Conservation (phyloP, 2,888 invertebrate genomes). For the Drosophila suboccidentalis region DNA sequence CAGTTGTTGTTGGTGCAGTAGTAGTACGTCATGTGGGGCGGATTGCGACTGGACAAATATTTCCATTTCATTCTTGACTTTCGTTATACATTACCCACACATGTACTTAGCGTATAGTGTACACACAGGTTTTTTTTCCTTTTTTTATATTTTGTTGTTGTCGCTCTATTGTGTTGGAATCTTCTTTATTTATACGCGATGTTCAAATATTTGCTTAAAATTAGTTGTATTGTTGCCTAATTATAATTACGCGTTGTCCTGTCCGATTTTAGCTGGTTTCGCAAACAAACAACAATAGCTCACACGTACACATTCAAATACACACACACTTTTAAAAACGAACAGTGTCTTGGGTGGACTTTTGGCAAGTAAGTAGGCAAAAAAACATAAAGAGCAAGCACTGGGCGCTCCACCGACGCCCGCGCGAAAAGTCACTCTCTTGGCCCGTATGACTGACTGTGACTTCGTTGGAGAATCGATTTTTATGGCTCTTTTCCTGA, state of each 20-base stretch:
- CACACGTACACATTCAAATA: slow-evolving; percentile 7
- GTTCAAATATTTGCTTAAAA: slow-evolving; percentile 60
- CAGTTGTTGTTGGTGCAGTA: slow-evolving; percentile 26
- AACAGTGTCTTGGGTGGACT: slow-evolving; percentile 37
- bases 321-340: slow-evolving; percentile 20
- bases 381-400: slow-evolving; percentile 41
- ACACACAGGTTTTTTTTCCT: slow-evolving; percentile 41
- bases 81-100: slow-evolving; percentile 63
- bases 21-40: slow-evolving; percentile 50
- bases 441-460: slow-evolving; percentile 49
- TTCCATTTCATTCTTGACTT: slow-evolving; percentile 79
- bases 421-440: slow-evolving; percentile 69
- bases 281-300: slow-evolving; percentile 43
- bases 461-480: slow-evolving; percentile 83
- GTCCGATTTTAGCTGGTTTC: slow-evolving; percentile 42
- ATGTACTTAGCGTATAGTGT: slow-evolving; percentile 28
- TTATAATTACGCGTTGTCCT: slow-evolving; percentile 61
- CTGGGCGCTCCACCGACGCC: slow-evolving; percentile 68
- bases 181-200: slow-evolving; percentile 57
- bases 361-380: slow-evolving; percentile 60
- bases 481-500: slow-evolving; percentile 75
- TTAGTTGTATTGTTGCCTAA: slow-evolving; percentile 56
- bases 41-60: slow-evolving; percentile 43
- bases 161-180: slow-evolving; percentile 55
- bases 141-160: slow-evolving; percentile 40